A percentile compares a stretch with the other conserved stretches of the same genome.
Conservation (phyloP, 1,140 invertebrate genomes). For the Planococcus citri region DNA sequence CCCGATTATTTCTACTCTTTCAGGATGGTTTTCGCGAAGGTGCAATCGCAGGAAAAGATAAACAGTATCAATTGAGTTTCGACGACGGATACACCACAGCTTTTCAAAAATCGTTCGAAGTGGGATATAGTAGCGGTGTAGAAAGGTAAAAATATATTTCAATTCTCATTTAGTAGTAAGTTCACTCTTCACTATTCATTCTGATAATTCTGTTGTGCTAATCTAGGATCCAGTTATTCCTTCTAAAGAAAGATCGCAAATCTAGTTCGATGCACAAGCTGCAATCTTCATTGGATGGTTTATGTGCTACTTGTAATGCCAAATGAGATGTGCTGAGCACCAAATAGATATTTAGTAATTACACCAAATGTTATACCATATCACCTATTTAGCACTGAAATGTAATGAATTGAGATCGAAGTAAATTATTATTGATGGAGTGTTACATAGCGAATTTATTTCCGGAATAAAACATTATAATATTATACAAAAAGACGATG, state of each 20-base stretch:
- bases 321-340: too few relatives aligned
- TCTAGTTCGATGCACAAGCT: not conserved
- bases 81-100: not conserved
- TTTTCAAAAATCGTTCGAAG: not conserved
- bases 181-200: not conserved
- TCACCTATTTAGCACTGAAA: too few relatives aligned
- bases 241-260: not conserved
- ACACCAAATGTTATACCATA: too few relatives aligned
- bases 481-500: not conserved
- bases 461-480: not conserved
- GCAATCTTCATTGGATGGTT: not conserved
- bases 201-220: not conserved
- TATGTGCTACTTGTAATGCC: not conserved
- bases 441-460: not conserved
- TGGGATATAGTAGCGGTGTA: not conserved
- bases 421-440: not conserved
- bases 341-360: too few relatives aligned
- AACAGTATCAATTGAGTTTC: not conserved
- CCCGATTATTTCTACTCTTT: too few relatives aligned
- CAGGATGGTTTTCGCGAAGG: constrained; percentile 3
- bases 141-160: not conserved
- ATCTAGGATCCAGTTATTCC: not conserved
- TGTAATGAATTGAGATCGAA: too few relatives aligned
- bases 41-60: not conserved
- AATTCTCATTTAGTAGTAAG: too few relatives aligned